Base-by-base conservation (phyloP, 2,888 invertebrate species). In the Dasysyrphus tricinctus region DNA sequence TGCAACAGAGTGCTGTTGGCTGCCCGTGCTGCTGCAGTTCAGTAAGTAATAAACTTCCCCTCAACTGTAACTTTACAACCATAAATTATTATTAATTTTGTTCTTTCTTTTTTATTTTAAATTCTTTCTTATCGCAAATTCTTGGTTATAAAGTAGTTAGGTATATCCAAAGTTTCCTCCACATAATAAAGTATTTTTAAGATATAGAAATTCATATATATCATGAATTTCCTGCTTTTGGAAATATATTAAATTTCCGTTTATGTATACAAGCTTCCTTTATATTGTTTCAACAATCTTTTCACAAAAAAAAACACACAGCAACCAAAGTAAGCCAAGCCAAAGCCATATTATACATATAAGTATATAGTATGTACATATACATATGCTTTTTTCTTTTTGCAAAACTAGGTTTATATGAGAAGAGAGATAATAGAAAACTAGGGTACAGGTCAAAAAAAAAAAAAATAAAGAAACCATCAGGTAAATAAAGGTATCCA, bases 211-310 rank as follows among this genome's bases (percentile, higher is more conserved):
- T 81, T 81, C 81, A 85, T 81, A 81, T 81, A 85, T 81, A 85
- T 81, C 81, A 85, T 67, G 63, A 81, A 73, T 85, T 85, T 85
- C 77, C 85, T 80, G 84, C 57, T 85, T 80, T 70, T 56, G 73
- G 81, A 85, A 81, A 78, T 85, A 81, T 81, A 85, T 85, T 85
- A 81, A 85, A 85, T 85, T 85, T 85, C 81, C 77, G 77, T 42
- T 78, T 85, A 39, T 61, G 12, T 39, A 39, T 42, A 74, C 73
- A 74, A 78, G 81, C 69, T 77, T 85, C 63, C 74, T 77, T 70
- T 77, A 74, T 77, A 77, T 81, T 81, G 73, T 78, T 78, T 72
- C 72, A 76, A 44, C 59, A 76, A 73, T 81, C 77, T 74, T 24
- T 61, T 8, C 47, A 11, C 61, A 57, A 61, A 77, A 37, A n/a